phyloP scores from a whole-genome alignment of 2,888 invertebrate species.

The Anodontia alba region DNA sequence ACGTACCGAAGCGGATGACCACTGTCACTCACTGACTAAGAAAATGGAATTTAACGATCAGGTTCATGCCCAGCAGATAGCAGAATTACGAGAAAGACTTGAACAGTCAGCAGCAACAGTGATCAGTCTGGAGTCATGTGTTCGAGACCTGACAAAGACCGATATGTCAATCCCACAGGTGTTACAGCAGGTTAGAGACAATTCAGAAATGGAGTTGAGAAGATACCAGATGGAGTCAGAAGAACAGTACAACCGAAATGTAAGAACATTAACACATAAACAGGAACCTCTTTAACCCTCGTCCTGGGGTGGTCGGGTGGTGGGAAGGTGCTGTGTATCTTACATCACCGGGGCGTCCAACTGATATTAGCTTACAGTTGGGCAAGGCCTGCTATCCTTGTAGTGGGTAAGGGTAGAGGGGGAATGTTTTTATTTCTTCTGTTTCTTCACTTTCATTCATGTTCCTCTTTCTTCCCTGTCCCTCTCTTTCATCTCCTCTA shows the following conservation, averaged over 20 bases:
- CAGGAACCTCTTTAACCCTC: too few species aligned
- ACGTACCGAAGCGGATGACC: slow-evolving; percentile 76
- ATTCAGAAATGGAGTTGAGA: slow-evolving; percentile 72
- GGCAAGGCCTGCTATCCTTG: too few species aligned
- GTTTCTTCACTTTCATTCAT: too few species aligned
- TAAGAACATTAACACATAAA: too few species aligned
- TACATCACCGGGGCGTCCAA: too few species aligned
- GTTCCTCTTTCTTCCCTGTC: too few species aligned
- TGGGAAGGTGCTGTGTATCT: too few species aligned
- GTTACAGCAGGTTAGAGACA: slow-evolving; percentile 75
- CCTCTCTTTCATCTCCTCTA: too few species aligned
- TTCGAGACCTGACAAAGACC: slow-evolving; percentile 68
- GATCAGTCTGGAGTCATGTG: slow-evolving; percentile 71
- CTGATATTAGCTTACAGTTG: too few species aligned
- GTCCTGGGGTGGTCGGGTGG: too few species aligned
- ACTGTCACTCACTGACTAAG: slow-evolving; percentile 70
- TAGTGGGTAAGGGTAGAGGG: too few species aligned
- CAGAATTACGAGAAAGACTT: slow-evolving; percentile 67
- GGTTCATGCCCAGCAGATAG: slow-evolving; percentile 69
- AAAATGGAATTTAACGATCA: slow-evolving; percentile 77
- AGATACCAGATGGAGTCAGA: slow-evolving; percentile 76
- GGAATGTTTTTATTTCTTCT: too few species aligned
- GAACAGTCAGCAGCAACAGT: slow-evolving; percentile 73
- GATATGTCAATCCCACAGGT: slow-evolving; percentile 71
- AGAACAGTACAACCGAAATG: slow-evolving; percentile 76